phyloP scores from a whole-genome alignment of 2,113 vertebrate genomes.

The Plecotus auritus region DNA sequence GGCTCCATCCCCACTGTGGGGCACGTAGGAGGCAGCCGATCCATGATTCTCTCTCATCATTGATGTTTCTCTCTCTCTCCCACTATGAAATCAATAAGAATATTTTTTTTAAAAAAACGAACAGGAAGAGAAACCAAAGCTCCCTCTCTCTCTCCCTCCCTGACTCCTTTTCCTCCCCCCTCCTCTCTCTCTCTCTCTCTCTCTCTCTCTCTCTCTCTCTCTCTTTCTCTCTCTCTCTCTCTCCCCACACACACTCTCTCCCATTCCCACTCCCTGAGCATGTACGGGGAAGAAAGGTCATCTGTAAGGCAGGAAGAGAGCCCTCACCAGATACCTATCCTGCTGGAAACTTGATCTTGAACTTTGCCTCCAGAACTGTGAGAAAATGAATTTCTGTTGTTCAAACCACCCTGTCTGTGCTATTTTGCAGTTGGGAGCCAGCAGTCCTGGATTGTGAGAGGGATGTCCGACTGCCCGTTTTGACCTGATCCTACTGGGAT shows the following conservation, averaged over 20 bases:
- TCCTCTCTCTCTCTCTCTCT: not conserved
- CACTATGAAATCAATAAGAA: too few relatives aligned
- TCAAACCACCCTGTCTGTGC: not conserved
- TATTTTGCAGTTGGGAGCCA: too few relatives aligned
- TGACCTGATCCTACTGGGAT: too few relatives aligned
- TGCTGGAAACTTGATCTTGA: not conserved
- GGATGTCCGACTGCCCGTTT: too few relatives aligned
- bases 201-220: not conserved
- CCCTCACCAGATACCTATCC: not conserved
- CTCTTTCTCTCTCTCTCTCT: not conserved
- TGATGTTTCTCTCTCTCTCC: too few relatives aligned
- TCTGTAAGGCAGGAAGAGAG: not conserved
- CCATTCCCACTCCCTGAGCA: not conserved
- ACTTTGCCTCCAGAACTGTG: not conserved
- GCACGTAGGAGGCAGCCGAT: too few relatives aligned
- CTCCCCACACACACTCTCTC: too few relatives aligned
- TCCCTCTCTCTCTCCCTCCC: not conserved
- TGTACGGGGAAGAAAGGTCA: not conserved
- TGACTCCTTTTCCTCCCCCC: too few relatives aligned
- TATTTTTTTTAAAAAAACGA: too few relatives aligned
- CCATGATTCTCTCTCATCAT: too few relatives aligned
- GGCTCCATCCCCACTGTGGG: too few relatives aligned
- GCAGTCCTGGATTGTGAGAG: too few relatives aligned
- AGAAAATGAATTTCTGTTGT: conserved; percentile 32
- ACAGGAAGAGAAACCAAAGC: not conserved